Conservation (phyloP, 2,888 invertebrate species). For the Zhengitettix transpicula region DNA sequence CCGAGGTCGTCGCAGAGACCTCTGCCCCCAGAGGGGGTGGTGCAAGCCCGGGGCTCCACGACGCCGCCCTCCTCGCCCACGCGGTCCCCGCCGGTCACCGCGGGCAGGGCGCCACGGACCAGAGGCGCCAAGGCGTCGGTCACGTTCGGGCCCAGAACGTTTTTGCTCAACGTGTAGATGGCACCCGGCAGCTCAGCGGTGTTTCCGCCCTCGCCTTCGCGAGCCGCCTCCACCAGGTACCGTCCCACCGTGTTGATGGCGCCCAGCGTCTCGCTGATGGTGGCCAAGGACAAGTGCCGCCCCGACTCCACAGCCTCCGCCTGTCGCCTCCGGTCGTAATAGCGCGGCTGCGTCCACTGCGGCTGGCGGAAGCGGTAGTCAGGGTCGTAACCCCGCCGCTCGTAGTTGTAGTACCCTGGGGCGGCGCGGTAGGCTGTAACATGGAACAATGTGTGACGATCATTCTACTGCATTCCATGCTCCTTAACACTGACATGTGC, state of each 20-base stretch:
- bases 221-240: conserved; percentile 43
- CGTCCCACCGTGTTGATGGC: conserved; percentile 75
- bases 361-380: background rate
- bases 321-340: background rate
- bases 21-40: conserved; percentile 60
- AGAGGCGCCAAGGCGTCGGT: conserved; percentile 67
- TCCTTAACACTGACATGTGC: too few relatives aligned
- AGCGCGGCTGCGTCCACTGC: background rate
- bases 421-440: too few relatives aligned
- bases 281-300: conserved; percentile 5
- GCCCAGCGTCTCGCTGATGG: conserved; percentile 40
- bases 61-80: conserved; percentile 26
- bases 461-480: too few relatives aligned
- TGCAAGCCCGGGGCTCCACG: conserved; percentile 41
- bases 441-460: too few relatives aligned
- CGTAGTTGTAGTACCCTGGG: too few relatives aligned
- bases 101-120: conserved; percentile 30
- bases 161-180: conserved; percentile 63
- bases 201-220: background rate
- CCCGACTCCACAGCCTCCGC: conserved; percentile 1
- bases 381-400: too few relatives aligned
- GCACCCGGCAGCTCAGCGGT: conserved; percentile 47
- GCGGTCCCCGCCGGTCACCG: conserved; percentile 20
- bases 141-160: conserved; percentile 59
- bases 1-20: conserved; percentile 79